Evolutionary conservation across 2,113 vertebrate species (phyloP), one percentile per base, ranked within the genome.

Genomic region (Callithrix jacchus): DNA sequence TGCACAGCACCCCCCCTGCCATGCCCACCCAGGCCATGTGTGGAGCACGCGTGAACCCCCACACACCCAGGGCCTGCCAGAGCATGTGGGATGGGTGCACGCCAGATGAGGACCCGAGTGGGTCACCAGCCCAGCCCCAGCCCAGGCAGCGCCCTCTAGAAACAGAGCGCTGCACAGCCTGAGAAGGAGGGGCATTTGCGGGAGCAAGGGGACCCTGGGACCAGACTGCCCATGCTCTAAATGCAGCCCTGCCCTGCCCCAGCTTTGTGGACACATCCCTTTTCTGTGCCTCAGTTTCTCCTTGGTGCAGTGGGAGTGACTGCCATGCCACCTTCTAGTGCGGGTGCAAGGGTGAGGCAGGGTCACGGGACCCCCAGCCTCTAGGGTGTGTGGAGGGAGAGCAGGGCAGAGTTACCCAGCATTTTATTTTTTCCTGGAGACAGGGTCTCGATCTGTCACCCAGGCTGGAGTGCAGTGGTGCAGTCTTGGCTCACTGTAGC

Each of bases 321-420:
- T 17, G 17, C 80, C 0, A 0, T 1, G 27, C n/a, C 3, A 8
- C 14, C 74, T 8, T n/a, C 74, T 20, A 30, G 64, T 0, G 0
- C 0, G 25, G 49, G 32, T 9, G 1, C 1, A 5, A 49, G 64
- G 23, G 30, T n/a, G 37, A 20, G n/a, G 37, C 23, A 42, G 32
- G 18, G 20, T 17, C 2, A 0, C 3, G 40, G 40, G 86, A 54
- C 8, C 56, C 42, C 56, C 2, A 1, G 6, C 23, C 86, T 18
- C 21, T 18, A 0, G 18, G 49, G n/a, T 14, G 45, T 47, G n/a
- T 5, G 21, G 13, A 35, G 8, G 66, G 6, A 58, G 11, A 66
- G 3, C 25, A 7, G 45, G 16, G 17, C 17, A 35, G 76, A 16
- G 52, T 20, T 64, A 64, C 27, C 27, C 27, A 64, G 61, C 14